These are phyloP conservation scores for Phaetusa simplex DNA, from an alignment of 2,113 vertebrate genomes.

Conservation along the genomic window DNA sequence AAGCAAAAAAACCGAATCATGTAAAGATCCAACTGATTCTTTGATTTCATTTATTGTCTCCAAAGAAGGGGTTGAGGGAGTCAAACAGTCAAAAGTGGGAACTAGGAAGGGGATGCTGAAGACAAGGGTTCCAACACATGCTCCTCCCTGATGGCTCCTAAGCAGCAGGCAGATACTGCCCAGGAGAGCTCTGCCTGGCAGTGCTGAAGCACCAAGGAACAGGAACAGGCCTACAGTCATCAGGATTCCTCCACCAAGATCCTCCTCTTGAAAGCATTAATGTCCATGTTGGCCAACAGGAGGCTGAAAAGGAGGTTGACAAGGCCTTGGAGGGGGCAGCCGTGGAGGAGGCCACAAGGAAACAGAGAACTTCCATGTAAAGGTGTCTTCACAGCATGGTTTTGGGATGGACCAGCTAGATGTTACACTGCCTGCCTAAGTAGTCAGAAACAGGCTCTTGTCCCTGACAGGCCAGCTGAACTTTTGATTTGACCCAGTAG, in stretches of 20 bases:
- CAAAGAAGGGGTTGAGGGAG: background rate
- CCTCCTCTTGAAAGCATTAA: background rate
- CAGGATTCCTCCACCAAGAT: background rate
- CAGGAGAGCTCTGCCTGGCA: background rate
- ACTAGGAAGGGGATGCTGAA: background rate
- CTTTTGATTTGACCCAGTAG: background rate
- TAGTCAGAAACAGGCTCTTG: background rate
- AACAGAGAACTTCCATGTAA: background rate
- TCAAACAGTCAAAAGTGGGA: background rate
- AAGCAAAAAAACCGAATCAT: background rate
- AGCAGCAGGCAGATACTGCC: background rate
- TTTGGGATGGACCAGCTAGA: background rate
- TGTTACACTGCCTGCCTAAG: background rate
- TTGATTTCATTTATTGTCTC: background rate
- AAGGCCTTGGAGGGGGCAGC: background rate
- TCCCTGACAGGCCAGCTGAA: background rate
- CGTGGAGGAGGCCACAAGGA: background rate
- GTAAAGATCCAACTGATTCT: background rate
- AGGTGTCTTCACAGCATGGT: background rate
- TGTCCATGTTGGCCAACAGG: background rate
- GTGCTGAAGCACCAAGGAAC: background rate
- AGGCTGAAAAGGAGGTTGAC: background rate
- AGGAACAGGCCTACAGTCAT: background rate
- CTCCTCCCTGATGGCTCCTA: background rate
- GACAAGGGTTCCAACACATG: background rate